phyloP scores from a whole-genome alignment of 2,113 vertebrate species.

The Catharus bicknelli region DNA sequence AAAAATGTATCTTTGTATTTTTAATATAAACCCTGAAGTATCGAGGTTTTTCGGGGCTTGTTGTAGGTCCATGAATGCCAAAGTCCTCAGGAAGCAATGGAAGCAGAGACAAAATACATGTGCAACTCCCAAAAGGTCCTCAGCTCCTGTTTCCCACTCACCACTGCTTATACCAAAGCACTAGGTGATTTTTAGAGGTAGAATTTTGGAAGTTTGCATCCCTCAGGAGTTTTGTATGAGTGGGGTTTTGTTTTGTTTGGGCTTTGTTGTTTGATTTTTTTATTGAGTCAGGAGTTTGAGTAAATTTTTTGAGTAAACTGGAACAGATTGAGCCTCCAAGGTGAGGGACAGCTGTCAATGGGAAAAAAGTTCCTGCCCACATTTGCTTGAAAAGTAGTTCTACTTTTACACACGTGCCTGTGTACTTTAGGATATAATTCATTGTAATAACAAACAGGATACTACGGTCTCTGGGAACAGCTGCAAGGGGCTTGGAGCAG shows the following conservation, averaged over 20 bases:
- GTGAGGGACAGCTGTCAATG: neutral
- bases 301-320: neutral
- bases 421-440: neutral
- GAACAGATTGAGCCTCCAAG: neutral
- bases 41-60: neutral
- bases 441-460: neutral
- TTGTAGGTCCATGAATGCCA: fast-evolving
- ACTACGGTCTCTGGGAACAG: neutral
- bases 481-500: neutral
- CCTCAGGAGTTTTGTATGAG: fast-evolving
- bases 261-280: neutral
- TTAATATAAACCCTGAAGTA: neutral
- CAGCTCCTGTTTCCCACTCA: neutral
- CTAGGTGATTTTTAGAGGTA: neutral
- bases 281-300: neutral
- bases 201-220: neutral
- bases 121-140: neutral
- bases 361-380: neutral
- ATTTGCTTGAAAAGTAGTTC: neutral
- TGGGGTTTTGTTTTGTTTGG: neutral
- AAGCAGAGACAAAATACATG: neutral
- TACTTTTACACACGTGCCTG: neutral
- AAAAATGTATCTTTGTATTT: neutral
- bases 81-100: neutral
- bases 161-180: neutral